Conservation (phyloP, 2,888 invertebrate genomes). For the Trachelus iudaicus region DNA sequence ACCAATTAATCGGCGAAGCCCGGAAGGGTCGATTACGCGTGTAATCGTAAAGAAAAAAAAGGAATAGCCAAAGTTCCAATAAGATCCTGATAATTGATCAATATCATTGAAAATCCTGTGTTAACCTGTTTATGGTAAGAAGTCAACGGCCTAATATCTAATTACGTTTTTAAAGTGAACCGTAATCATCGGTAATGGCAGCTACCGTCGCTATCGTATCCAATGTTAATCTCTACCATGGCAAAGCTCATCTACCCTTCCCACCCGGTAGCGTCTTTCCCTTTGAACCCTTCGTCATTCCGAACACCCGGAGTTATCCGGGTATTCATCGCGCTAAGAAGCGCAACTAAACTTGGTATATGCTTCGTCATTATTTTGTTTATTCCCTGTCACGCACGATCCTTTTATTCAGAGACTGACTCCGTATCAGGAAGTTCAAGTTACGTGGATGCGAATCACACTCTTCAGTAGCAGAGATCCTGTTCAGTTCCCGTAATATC, state of each 20-base stretch:
- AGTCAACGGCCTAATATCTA: constrained; percentile 23
- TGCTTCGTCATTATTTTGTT: constrained; percentile 61
- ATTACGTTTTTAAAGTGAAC: constrained; percentile 43
- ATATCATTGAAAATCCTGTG: neutral
- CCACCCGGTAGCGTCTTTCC: constrained; percentile 15
- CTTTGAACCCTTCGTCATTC: constrained; percentile 30
- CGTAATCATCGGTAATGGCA: constrained; percentile 47
- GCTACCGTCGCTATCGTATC: constrained; percentile 47
- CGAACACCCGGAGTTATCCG: constrained; percentile 5
- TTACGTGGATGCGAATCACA: constrained; percentile 53
- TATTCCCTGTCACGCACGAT: constrained; percentile 48
- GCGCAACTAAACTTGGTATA: constrained; percentile 26
- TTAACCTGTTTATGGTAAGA: neutral
- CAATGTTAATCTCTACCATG: constrained; percentile 36
- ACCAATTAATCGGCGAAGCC: constrained; percentile 27
- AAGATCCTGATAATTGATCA: neutral
- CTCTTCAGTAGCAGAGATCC: constrained; percentile 18
- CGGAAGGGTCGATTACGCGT: neutral
- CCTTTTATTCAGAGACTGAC: constrained; percentile 38
- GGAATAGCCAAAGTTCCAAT: neutral
- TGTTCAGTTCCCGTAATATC: neutral
- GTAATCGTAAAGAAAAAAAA: neutral
- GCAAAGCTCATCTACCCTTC: constrained; percentile 11
- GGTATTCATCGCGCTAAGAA: constrained; percentile 10
- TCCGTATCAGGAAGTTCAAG: constrained; percentile 30